Evolutionary conservation across 2,113 vertebrate genomes (phyloP).

Genomic region (Pachycephala philippinensis): DNA sequence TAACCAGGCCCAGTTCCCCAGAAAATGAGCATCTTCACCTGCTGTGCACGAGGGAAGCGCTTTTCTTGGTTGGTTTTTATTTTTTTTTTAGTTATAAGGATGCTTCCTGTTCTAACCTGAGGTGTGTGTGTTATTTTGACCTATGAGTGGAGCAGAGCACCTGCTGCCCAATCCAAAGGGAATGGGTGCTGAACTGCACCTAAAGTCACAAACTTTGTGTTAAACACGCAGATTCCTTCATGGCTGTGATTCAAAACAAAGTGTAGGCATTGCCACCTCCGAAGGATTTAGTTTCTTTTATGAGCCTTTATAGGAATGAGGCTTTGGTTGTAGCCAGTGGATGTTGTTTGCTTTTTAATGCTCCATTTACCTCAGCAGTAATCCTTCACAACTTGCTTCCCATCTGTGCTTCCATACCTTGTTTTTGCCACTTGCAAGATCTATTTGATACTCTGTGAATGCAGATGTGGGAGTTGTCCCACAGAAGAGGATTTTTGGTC

Average conservation of each 20-base stretch:
- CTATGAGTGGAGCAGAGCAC: neutral
- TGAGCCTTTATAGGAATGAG: neutral
- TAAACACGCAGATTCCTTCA: neutral
- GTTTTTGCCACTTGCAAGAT: slow-evolving; percentile 1
- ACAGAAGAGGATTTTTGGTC: neutral
- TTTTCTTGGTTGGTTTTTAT: neutral
- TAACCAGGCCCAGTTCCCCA: neutral
- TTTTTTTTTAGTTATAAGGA: neutral
- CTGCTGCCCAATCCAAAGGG: neutral
- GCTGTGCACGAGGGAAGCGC: neutral
- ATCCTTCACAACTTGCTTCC: neutral
- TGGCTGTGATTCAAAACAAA: neutral
- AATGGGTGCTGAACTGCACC: neutral
- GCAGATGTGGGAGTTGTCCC: slow-evolving; percentile 33
- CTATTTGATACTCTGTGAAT: slow-evolving; percentile 33
- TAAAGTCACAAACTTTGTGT: neutral
- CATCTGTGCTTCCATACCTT: slow-evolving; percentile 41
- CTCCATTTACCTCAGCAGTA: slow-evolving; percentile 19
- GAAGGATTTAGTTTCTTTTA: neutral
- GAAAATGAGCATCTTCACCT: neutral
- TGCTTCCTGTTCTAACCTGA: neutral
- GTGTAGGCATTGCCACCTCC: neutral
- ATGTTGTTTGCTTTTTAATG: slow-evolving; percentile 38
- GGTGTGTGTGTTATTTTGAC: neutral
- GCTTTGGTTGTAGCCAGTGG: neutral